These are phyloP conservation scores for Pogonognathellus flavescens DNA, from an alignment of 1,140 invertebrate species.

Conservation along the genomic window DNA sequence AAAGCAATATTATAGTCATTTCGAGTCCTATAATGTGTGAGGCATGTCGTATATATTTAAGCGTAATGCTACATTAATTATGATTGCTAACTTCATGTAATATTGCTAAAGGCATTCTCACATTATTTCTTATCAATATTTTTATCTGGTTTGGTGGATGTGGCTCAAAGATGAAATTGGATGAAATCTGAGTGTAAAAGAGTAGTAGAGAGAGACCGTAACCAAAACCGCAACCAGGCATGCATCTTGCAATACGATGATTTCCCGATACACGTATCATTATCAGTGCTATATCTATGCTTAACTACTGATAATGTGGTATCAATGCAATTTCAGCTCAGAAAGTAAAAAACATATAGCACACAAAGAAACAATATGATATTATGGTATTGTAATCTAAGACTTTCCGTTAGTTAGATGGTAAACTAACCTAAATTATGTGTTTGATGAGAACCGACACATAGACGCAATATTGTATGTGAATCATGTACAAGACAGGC, in stretches of 20 bases:
- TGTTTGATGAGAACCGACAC: slow-evolving; percentile 32
- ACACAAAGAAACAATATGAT: background rate
- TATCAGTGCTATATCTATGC: background rate
- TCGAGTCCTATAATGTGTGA: too few species aligned
- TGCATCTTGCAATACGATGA: slow-evolving; percentile 6
- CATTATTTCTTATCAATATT: background rate
- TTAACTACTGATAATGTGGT: background rate
- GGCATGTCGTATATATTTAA: too few species aligned
- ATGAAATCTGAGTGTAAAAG: background rate
- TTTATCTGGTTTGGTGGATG: slow-evolving; percentile 12
- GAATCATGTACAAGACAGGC: background rate
- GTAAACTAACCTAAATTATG: slow-evolving; percentile 29
- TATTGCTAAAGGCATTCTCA: background rate
- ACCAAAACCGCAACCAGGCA: slow-evolving; percentile 28
- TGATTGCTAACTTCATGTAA: background rate
- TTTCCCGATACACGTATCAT: background rate
- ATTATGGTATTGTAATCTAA: background rate
- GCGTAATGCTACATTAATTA: background rate
- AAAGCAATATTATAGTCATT: too few species aligned
- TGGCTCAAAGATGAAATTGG: slow-evolving; percentile 16
- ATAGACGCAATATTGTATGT: background rate
- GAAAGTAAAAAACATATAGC: background rate
- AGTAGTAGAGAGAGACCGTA: slow-evolving; percentile 4
- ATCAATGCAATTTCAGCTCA: background rate
- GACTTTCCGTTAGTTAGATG: background rate